Conservation (phyloP, 2,888 invertebrate genomes). For the Drosophila parthenogenetica region DNA sequence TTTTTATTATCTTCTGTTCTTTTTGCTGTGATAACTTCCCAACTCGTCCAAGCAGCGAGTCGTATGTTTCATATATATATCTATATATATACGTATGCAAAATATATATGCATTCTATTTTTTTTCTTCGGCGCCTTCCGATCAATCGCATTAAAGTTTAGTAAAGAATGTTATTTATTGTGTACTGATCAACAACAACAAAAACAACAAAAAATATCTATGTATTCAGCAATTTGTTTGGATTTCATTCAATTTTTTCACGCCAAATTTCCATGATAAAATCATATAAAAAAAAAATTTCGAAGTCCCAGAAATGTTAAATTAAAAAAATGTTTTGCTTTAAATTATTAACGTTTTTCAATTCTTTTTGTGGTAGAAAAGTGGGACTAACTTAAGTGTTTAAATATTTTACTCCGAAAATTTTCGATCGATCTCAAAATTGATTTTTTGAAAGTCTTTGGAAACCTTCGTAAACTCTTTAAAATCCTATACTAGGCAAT, state of each 20-base stretch:
- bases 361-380: neutral
- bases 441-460: too few species aligned
- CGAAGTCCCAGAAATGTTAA: slow-evolving; percentile 25
- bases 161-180: slow-evolving; percentile 56
- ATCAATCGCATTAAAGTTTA: slow-evolving; percentile 26
- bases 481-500: too few species aligned
- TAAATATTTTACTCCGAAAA: too few species aligned
- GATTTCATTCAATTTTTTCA: slow-evolving; percentile 1
- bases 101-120: slow-evolving; percentile 17
- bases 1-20: slow-evolving; percentile 18
- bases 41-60: slow-evolving; percentile 49
- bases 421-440: too few species aligned
- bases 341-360: neutral
- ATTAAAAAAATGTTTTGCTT: slow-evolving; percentile 36
- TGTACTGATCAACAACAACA: slow-evolving; percentile 11
- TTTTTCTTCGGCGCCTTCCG: slow-evolving; percentile 8
- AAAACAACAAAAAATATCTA: neutral
- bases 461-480: too few species aligned
- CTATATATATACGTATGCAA: slow-evolving; percentile 8
- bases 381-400: too few species aligned
- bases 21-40: slow-evolving; percentile 66
- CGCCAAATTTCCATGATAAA: slow-evolving; percentile 48
- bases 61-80: slow-evolving; percentile 21
- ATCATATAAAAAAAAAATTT: slow-evolving; percentile 9
- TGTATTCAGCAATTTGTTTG: slow-evolving; percentile 18